Percentiles rank a stretch among this genome's conserved stretches.
Conservation (phyloP, 2,888 invertebrate genomes). For the Aleiodes leptofemur region DNA sequence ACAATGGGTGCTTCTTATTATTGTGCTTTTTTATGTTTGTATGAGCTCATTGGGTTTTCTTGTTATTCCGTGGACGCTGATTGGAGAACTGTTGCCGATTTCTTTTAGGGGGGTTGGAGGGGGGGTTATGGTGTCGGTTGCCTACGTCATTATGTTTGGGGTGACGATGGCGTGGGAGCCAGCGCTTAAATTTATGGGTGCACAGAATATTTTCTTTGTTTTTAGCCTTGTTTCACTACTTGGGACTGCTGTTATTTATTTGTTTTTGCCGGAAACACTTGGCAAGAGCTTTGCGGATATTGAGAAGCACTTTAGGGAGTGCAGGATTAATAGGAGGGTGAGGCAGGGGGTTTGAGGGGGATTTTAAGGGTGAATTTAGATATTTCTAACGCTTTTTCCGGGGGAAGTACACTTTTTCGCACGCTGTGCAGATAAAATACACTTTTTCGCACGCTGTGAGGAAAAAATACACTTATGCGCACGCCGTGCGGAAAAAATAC, state of each 20-base stretch:
- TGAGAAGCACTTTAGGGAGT: constrained; percentile 73
- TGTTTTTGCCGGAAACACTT: constrained; percentile 79
- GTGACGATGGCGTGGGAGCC: constrained; percentile 77
- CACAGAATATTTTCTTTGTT: constrained; percentile 75
- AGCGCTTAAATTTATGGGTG: constrained; percentile 72
- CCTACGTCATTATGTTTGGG: constrained; percentile 78
- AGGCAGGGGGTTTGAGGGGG: no score
- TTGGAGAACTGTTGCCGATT: constrained; percentile 77
- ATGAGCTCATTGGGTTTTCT: constrained; percentile 77
- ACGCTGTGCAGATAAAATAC: no score
- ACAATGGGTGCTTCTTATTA: constrained; percentile 74
- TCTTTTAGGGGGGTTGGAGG: constrained; percentile 77
- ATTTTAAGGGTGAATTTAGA: no score
- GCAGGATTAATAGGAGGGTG: background rate
- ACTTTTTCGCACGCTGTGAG: no score
- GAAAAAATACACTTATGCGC: no score
- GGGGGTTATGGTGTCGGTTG: constrained; percentile 77
- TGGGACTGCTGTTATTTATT: constrained; percentile 75
- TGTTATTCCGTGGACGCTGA: constrained; percentile 80
- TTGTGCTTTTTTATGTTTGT: constrained; percentile 77
- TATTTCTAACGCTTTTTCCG: no score
- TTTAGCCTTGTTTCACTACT: constrained; percentile 75
- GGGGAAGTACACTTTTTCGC: no score
- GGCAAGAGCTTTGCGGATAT: constrained; percentile 78
- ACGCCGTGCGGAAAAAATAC: no score